Evolutionary conservation across 2,888 invertebrate species (phyloP).

Genomic region (Teleogryllus oceanicus): DNA sequence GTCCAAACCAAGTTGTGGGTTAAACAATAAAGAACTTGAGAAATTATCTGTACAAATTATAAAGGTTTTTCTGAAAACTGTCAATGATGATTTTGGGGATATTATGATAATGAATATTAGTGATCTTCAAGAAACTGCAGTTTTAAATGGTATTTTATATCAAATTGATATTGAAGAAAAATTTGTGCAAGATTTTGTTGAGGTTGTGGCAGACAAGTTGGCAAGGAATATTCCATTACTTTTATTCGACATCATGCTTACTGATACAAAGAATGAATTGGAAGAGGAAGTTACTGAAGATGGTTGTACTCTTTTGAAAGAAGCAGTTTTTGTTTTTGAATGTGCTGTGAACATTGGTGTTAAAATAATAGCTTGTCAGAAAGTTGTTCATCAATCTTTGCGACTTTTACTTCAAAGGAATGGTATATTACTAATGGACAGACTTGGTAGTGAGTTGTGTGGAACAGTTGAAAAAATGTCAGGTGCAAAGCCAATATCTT

Average conservation of each 20-base stretch:
- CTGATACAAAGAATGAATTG: conserved; percentile 18
- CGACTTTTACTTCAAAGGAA: conserved; percentile 29
- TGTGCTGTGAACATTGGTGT: conserved; percentile 28
- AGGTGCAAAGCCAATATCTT: conserved; percentile 31
- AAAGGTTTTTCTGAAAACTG: conserved; percentile 32
- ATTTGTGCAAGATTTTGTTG: conserved; percentile 19
- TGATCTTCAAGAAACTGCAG: conserved; percentile 18
- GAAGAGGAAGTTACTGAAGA: neutral
- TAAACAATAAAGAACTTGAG: conserved; percentile 26
- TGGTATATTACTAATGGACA: conserved; percentile 32
- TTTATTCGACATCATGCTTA: conserved; percentile 33
- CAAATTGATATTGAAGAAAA: conserved; percentile 24
- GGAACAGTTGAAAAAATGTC: conserved; percentile 28
- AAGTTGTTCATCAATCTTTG: conserved; percentile 32
- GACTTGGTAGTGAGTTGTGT: conserved; percentile 32
- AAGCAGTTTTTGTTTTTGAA: conserved; percentile 27
- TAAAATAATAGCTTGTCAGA: conserved; percentile 34
- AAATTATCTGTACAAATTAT: conserved; percentile 27
- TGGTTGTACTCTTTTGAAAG: neutral
- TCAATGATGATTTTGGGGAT: conserved; percentile 27
- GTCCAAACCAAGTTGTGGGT: conserved; percentile 33
- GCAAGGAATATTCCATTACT: conserved; percentile 3
- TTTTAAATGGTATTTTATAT: conserved; percentile 31
- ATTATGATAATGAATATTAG: conserved; percentile 29
- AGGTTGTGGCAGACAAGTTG: conserved; percentile 19